These are phyloP conservation scores for Stenoptilia bipunctidactyla DNA, from an alignment of 2,888 invertebrate species.

Conservation along the genomic window DNA sequence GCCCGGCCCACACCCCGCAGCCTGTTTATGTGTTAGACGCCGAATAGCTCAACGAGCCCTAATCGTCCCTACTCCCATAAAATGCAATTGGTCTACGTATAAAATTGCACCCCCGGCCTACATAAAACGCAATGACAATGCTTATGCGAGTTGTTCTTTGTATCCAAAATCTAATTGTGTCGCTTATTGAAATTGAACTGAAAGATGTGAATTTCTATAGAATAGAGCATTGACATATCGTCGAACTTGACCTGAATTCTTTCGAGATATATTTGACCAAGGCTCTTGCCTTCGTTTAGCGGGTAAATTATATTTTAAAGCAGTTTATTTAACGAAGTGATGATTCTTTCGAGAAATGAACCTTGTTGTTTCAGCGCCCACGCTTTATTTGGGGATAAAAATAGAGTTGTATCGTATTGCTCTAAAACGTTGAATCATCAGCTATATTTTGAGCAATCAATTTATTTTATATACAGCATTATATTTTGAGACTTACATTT, in stretches of 20 bases:
- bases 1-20: slow-evolving; percentile 5
- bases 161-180: no score
- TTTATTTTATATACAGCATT: slow-evolving; percentile 27
- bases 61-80: no score
- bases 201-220: no score
- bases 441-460: slow-evolving; percentile 50
- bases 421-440: slow-evolving; percentile 41
- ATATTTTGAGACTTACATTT: no score
- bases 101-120: no score
- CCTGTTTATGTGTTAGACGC: slow-evolving; percentile 3
- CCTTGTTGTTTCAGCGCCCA: slow-evolving; percentile 59
- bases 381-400: slow-evolving; percentile 38
- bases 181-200: no score
- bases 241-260: slow-evolving; percentile 29
- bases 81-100: no score
- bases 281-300: neutral
- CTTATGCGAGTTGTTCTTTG: no score
- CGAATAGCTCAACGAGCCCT: no score
- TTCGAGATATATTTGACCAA: slow-evolving; percentile 1
- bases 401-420: slow-evolving; percentile 41
- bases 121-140: no score
- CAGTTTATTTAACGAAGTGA: slow-evolving; percentile 23
- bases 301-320: no score
- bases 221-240: neutral
- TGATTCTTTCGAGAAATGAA: slow-evolving; percentile 44